Evolutionary conservation across 2,888 invertebrate species (phyloP).

Genomic region (Ophraella communa): DNA sequence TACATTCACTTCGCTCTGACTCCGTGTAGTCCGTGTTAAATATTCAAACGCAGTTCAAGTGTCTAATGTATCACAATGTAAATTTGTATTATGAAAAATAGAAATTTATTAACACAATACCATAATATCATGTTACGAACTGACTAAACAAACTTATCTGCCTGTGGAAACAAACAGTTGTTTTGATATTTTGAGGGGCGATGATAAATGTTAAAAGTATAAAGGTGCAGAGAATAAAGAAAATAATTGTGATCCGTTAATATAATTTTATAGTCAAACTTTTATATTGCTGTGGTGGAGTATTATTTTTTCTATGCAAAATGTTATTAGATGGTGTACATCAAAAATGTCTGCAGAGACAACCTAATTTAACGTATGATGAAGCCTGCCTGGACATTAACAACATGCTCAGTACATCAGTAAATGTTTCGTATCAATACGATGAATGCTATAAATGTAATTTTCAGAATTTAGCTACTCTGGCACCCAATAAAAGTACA

Average conservation of each 20-base stretch:
- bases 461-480: conserved; percentile 49
- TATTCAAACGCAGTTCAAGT: too few relatives aligned
- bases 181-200: neutral
- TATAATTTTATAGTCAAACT: too few relatives aligned
- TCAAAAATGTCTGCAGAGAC: conserved; percentile 47
- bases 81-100: too few relatives aligned
- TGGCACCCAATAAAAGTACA: conserved; percentile 44
- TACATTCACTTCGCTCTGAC: too few relatives aligned
- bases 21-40: too few relatives aligned
- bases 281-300: neutral
- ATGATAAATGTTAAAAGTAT: conserved; percentile 11
- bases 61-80: too few relatives aligned
- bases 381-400: conserved; percentile 58
- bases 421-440: conserved; percentile 55
- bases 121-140: too few relatives aligned
- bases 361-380: conserved; percentile 53
- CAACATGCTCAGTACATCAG: conserved; percentile 47
- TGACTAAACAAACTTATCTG: neutral
- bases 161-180: neutral
- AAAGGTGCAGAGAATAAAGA: conserved; percentile 1
- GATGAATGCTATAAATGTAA: conserved; percentile 57
- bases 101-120: too few relatives aligned
- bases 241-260: neutral
- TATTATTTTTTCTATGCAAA: conserved; percentile 1
- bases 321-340: conserved; percentile 46